Evolutionary conservation across 2,888 invertebrate species (phyloP), one percentile per base, ranked within the genome.

Genomic region (Stenotaenia linearis): DNA sequence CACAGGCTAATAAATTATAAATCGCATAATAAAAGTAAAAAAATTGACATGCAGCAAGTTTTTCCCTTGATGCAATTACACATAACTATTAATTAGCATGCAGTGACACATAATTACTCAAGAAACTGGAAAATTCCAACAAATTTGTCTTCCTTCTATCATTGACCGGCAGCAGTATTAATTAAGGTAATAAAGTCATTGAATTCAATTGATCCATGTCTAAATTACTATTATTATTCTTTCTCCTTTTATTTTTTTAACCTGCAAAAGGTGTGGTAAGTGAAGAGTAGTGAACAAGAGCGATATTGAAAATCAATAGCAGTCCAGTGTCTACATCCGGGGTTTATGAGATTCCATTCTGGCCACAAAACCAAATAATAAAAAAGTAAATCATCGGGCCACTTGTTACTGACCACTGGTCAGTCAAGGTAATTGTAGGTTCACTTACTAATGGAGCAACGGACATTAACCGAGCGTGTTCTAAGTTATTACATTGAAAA

Each of bases 301-400:
- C 23, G 56, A 56, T 56, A 56, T 56, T 56, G 56, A 56, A 56
- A 56, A 56, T 56, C 56, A 56, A 56, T 56, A 56, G 56, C 56
- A 56, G n/a, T 56, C 56, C 56, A 56, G 56, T 56, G 56, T 56
- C 56, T 56, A 56, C 56, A 56, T 56, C 56, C 56, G 56, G 56
- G 56, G 56, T 56, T 56, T 56, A 56, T 56, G 56, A 56, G 56
- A 56, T 56, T 56, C 56, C 23, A 56, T 1, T 18, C 18, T 23
- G 18, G 6, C n/a, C 56, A 56, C 56, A 56, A 56, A 56, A 10
- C 1, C 1, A 56, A 56, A 2, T 18, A 56, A 15, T 5, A 45
- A 56, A 56, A 56, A 56, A 56, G n/a, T n/a, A 56, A 18, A 56
- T 56, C 18, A 56, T 56, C n/a, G 56, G 23, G 21, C 23, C 56